Percentiles rank a stretch among this genome's conserved stretches.
phyloP scores from a whole-genome alignment of 2,797 vertebrate genomes.

The Hemibagrus guttatus region DNA sequence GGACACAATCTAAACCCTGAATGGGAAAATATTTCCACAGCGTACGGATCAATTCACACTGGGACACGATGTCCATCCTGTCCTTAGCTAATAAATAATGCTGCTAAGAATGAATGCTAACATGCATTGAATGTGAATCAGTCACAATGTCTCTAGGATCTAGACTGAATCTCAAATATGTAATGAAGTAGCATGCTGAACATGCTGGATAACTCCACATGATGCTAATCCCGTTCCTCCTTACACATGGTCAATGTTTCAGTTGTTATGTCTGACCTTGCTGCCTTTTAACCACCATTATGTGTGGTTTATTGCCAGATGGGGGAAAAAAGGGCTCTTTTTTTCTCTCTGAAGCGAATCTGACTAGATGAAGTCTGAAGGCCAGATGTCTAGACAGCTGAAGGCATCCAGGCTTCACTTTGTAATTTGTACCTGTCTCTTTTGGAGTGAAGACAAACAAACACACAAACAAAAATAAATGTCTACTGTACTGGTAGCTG shows the following conservation, averaged over 20 bases:
- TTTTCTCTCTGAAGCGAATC: conserved; percentile 24
- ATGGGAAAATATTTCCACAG: neutral
- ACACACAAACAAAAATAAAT: neutral
- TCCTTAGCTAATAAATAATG: neutral
- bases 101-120: neutral
- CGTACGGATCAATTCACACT: neutral
- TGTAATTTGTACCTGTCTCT: conserved; percentile 49
- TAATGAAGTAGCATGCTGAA: neutral
- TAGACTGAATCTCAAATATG: neutral
- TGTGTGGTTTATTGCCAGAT: conserved; percentile 24
- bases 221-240: neutral
- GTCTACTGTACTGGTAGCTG: neutral
- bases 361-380: conserved; percentile 42
- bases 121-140: neutral
- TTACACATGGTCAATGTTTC: conserved; percentile 52
- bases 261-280: conserved; percentile 40
- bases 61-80: neutral
- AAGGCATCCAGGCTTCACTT: conserved; percentile 38
- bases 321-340: neutral
- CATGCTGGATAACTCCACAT: neutral
- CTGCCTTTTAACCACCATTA: conserved; percentile 53
- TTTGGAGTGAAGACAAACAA: conserved; percentile 30
- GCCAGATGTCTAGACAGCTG: conserved; percentile 65
- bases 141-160: neutral
- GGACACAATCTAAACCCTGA: neutral